Evolutionary conservation across 2,888 invertebrate species (phyloP).

Genomic region (Steinernema scapterisci): DNA sequence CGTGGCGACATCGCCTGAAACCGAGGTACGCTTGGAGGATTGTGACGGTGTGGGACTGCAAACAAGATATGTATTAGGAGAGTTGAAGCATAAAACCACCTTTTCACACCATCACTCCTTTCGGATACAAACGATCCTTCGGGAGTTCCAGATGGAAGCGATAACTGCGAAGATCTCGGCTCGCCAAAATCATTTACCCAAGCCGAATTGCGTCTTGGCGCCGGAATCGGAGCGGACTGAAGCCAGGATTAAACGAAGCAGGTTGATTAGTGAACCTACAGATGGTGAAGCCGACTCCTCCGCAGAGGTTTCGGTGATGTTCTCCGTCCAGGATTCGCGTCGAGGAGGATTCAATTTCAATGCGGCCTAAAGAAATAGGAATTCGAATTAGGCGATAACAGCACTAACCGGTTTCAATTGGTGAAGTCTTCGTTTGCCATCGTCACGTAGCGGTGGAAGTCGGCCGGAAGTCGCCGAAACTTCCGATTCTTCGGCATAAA

Average conservation of each 20-base stretch:
- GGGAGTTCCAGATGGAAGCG: background rate
- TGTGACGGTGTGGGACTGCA: slow-evolving; percentile 38
- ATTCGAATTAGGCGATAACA: background rate
- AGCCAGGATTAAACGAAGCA: too few species aligned
- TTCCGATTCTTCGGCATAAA: background rate
- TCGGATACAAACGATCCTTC: slow-evolving; percentile 1
- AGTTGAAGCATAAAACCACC: background rate
- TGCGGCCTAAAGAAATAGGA: background rate
- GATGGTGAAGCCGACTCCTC: background rate
- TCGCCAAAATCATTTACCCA: background rate
- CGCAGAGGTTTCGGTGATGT: background rate
- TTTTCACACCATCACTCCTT: background rate
- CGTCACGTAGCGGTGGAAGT: background rate
- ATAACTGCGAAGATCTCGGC: background rate
- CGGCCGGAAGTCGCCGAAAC: background rate
- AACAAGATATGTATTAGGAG: background rate
- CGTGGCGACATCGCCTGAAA: slow-evolving; percentile 42
- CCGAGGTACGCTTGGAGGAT: slow-evolving; percentile 34
- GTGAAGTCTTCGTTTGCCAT: too few species aligned
- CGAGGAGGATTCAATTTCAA: background rate
- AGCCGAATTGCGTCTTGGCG: background rate
- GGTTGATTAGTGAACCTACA: too few species aligned
- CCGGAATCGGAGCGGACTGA: background rate
- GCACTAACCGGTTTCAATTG: background rate
- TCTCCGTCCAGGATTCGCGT: slow-evolving; percentile 10